Evolutionary conservation across 1,140 invertebrate genomes (phyloP).

Genomic region (Macrotrachela quadricornifera): DNA sequence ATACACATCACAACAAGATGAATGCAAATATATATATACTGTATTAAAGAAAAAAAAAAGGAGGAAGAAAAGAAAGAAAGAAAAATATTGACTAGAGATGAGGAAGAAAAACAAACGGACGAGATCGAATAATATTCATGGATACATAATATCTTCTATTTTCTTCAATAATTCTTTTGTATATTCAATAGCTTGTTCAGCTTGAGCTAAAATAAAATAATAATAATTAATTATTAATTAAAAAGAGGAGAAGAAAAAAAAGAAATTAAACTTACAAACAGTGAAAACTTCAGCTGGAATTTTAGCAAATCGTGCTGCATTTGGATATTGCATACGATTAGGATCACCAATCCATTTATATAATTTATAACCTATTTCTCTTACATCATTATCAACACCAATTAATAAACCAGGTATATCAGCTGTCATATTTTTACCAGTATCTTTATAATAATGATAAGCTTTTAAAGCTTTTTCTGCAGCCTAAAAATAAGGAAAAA

Average conservation of each 20-base stretch:
- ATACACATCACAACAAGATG: no score
- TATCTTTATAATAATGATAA: slow-evolving; percentile 7
- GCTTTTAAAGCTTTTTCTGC: slow-evolving; percentile 16
- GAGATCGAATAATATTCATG: not conserved
- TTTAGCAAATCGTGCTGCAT: slow-evolving; percentile 7
- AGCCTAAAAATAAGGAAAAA: slow-evolving; percentile 5
- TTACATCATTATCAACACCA: slow-evolving; percentile 4
- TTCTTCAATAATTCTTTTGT: slow-evolving; percentile 6
- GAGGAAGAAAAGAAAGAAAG: no score
- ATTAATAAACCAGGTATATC: slow-evolving; percentile 7
- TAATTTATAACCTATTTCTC: slow-evolving; percentile 7
- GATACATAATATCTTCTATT: slow-evolving; percentile 15
- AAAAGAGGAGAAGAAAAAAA: not conserved
- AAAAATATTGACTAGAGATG: no score
- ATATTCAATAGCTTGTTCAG: slow-evolving; percentile 8
- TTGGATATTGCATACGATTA: slow-evolving; percentile 9
- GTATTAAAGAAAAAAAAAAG: no score
- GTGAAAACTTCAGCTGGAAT: slow-evolving; percentile 7
- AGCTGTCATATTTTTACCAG: slow-evolving; percentile 2
- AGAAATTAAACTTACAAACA: not conserved
- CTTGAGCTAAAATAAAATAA: slow-evolving; percentile 3
- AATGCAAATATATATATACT: no score
- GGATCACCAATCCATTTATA: slow-evolving; percentile 8
- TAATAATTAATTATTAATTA: not conserved
- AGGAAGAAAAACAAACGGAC: no score